A percentile compares a stretch with the other conserved stretches of the same genome.
These are phyloP conservation scores for Edolisoma coerulescens DNA, from an alignment of 2,113 vertebrate genomes.

Conservation along the genomic window DNA sequence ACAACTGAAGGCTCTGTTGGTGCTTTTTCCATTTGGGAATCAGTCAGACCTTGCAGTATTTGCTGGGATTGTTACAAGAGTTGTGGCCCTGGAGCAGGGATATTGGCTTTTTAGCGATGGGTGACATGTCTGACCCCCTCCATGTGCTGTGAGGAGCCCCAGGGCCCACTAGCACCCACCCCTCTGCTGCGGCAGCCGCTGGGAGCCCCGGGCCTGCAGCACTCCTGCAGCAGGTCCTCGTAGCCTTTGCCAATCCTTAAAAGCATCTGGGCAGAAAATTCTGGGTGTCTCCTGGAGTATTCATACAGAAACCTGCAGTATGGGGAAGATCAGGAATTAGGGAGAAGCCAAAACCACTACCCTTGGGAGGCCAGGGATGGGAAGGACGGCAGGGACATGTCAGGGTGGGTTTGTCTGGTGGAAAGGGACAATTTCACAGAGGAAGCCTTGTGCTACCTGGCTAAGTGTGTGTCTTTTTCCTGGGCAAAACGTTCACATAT, in stretches of 20 bases:
- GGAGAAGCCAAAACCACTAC: background rate
- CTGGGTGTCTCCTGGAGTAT: slow-evolving; percentile 62
- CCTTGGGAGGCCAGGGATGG: accelerated
- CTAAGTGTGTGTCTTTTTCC: slow-evolving; percentile 58
- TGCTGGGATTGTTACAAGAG: background rate
- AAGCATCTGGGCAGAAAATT: slow-evolving; percentile 39
- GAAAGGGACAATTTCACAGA: background rate
- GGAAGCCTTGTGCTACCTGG: slow-evolving; percentile 20
- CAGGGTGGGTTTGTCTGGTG: accelerated
- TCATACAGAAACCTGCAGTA: slow-evolving; percentile 57
- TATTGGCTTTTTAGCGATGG: background rate
- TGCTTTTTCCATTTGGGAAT: background rate
- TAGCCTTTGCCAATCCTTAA: slow-evolving; percentile 40
- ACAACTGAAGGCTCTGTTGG: accelerated
- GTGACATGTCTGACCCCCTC: too few species aligned
- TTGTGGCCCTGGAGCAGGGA: background rate
- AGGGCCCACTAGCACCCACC: background rate
- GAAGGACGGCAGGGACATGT: background rate
- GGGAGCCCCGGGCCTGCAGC: slow-evolving; percentile 41
- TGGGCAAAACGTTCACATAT: slow-evolving; percentile 29
- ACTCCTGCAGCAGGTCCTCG: slow-evolving; percentile 42
- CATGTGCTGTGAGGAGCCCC: accelerated
- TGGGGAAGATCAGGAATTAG: background rate
- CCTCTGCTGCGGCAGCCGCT: slow-evolving; percentile 20
- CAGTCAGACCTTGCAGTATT: accelerated